Evolutionary conservation across 1,140 invertebrate genomes (phyloP), one percentile per base, ranked within the genome.

Genomic region (Lepidurus arcticus): DNA sequence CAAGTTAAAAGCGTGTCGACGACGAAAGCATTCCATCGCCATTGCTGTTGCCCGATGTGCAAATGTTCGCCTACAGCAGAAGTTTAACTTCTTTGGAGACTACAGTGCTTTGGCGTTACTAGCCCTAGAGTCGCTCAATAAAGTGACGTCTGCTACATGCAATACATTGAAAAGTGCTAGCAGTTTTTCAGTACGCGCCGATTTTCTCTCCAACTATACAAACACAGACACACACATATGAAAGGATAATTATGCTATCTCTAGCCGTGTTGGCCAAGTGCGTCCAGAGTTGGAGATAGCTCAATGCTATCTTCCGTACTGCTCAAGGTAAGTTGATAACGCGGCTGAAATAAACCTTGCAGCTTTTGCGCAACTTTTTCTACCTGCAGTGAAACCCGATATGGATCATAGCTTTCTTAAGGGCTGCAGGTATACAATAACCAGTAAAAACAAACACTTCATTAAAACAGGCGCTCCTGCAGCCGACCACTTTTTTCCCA

Each of bases 251-350:
- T 65, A 65, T 65, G n/a, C 16, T 16, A 13, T n/a, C 16, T 65
- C n/a, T 13, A 65, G 53, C 53, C 13, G 4, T 65, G 53, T n/a
- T 65, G 53, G 53, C n/a, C 53, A 65, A 65, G 21, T 65, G 53
- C 21, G 53, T 65, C 53, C 53, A n/a, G 16, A 65, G 53, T 65
- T 65, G 16, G 53, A 65, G 16, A 21, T 65, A 65, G 21, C 53
- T 65, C 53, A 65, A 65, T 65, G 53, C 21, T 65, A 65, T n/a
- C 53, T 65, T 65, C 53, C 53, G 53, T 65, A 65, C 53, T 65
- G 16, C n/a, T 65, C 53, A 65, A 65, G 53, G 53, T 65, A 65
- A 65, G 53, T 65, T 7, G 21, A 65, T 7, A 65, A 65, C 16
- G 13, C 16, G 6, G 53, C 16, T 65, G 2, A 16, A 65, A 21